Evolutionary conservation across 2,113 vertebrate species (phyloP).

Genomic region (Mungos mungo): DNA sequence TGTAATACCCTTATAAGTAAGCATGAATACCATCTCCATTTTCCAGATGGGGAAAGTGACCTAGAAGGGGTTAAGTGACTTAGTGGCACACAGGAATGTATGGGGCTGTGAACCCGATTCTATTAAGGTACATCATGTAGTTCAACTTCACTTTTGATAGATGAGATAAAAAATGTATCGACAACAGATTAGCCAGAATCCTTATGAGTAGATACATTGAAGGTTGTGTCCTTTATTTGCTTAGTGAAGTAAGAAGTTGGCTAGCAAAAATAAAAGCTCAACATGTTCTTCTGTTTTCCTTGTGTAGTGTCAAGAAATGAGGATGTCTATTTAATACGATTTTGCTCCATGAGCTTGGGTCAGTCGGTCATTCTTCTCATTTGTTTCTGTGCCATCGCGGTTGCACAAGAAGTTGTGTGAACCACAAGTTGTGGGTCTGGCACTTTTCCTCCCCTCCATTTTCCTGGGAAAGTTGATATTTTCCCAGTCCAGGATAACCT

Average conservation of each 20-base stretch:
- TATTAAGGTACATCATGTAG: neutral
- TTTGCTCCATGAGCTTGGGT: neutral
- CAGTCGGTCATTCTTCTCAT: neutral
- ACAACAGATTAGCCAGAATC: neutral
- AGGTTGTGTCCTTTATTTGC: neutral
- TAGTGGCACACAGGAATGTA: neutral
- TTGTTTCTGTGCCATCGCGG: accelerated
- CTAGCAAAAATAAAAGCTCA: neutral
- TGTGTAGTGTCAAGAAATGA: neutral
- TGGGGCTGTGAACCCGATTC: neutral
- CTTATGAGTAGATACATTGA: neutral
- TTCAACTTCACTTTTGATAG: neutral
- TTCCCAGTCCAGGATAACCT: neutral
- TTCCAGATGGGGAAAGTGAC: neutral
- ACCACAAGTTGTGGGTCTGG: neutral
- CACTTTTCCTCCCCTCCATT: neutral
- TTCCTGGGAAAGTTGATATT: neutral
- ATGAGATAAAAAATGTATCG: neutral
- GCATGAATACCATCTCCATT: neutral
- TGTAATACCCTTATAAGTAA: neutral
- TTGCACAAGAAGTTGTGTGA: no score
- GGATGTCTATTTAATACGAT: neutral
- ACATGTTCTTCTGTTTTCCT: neutral
- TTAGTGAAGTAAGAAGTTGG: neutral
- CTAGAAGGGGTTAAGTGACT: neutral